Percentiles rank a stretch among this genome's conserved stretches.
Conservation (phyloP, 2,797 vertebrate genomes). For the Cossypha heuglini region DNA sequence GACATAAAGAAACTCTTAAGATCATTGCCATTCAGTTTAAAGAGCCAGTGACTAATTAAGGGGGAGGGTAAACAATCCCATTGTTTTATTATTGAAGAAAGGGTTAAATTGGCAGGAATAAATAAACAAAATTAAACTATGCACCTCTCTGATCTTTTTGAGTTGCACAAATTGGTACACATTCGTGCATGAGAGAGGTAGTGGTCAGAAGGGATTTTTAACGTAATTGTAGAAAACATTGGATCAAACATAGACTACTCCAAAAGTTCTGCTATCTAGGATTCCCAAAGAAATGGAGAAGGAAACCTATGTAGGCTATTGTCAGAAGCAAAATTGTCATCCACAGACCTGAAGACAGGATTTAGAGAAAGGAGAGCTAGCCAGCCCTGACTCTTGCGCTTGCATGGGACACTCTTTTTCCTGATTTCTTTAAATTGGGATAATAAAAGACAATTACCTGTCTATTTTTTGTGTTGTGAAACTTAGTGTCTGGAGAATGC, state of each 20-base stretch:
- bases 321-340: neutral
- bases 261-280: neutral
- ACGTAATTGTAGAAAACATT: neutral
- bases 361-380: neutral
- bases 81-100: slow-evolving; percentile 44
- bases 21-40: slow-evolving; percentile 73
- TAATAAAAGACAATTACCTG: neutral
- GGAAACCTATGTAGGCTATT: neutral
- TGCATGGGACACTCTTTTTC: neutral
- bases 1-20: slow-evolving; percentile 64
- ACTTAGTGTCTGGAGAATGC: neutral
- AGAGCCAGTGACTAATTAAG: slow-evolving; percentile 22
- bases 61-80: neutral
- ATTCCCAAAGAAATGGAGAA: neutral
- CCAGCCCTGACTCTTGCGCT: neutral
- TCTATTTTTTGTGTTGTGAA: neutral
- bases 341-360: neutral
- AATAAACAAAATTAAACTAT: slow-evolving; percentile 57
- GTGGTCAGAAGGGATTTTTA: neutral
- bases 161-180: neutral
- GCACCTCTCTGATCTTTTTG: neutral
- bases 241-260: neutral
- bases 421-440: neutral
- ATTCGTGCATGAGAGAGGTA: neutral
- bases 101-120: slow-evolving; percentile 55